Evolutionary conservation across 2,113 vertebrate species (phyloP).

Genomic region (Nothocercus nigrocapillus): DNA sequence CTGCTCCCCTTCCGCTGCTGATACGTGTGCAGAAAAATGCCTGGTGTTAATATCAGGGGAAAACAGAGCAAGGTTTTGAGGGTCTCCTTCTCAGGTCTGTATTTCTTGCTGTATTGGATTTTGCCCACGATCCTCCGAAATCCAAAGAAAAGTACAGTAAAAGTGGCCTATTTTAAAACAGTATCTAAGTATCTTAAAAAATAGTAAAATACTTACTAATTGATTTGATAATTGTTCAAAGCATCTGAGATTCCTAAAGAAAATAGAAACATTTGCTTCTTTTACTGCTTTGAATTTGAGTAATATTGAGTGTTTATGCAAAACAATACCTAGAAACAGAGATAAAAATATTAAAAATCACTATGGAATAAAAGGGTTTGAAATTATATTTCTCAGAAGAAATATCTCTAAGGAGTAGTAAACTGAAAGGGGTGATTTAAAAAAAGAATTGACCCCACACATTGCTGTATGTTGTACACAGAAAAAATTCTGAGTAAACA

Average conservation of each 20-base stretch:
- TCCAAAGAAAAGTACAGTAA: not conserved
- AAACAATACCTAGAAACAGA: not conserved
- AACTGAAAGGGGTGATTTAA: not conserved
- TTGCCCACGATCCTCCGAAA: not conserved
- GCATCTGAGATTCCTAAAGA: not conserved
- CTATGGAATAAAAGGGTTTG: not conserved
- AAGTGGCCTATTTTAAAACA: not conserved
- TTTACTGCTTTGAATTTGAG: not conserved
- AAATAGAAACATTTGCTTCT: not conserved
- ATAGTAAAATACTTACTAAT: not conserved
- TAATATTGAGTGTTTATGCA: not conserved
- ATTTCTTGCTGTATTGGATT: not conserved
- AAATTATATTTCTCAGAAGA: not conserved
- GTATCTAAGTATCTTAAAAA: not conserved
- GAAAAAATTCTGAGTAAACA: not conserved
- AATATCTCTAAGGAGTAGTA: not conserved
- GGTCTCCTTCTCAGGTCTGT: not conserved
- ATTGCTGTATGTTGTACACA: not conserved
- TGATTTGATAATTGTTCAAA: not conserved
- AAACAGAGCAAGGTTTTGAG: not conserved
- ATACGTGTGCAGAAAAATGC: accelerated
- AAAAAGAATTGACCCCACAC: not conserved
- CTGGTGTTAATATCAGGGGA: not conserved
- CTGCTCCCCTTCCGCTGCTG: not conserved
- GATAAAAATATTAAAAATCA: not conserved